These are phyloP conservation scores for Potamilus streckersoni DNA, from an alignment of 1,140 invertebrate genomes.

Conservation along the genomic window DNA sequence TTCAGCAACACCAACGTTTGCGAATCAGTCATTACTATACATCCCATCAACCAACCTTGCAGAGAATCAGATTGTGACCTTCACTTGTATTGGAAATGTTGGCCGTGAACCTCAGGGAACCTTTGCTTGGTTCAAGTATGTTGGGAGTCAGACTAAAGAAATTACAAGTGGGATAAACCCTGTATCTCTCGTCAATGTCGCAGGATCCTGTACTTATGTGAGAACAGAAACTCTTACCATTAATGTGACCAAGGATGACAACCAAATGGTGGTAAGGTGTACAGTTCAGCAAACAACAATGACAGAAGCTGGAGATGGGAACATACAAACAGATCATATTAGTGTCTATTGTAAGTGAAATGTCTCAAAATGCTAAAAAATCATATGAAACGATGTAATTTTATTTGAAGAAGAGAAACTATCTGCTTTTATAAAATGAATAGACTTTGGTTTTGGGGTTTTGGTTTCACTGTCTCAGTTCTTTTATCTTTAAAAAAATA, in stretches of 20 bases:
- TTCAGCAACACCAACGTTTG: too few relatives aligned
- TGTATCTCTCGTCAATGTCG: neutral
- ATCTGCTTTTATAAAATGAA: too few relatives aligned
- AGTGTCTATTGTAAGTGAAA: constrained; percentile 17
- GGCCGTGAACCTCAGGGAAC: constrained; percentile 11
- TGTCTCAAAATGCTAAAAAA: too few relatives aligned
- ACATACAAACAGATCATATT: constrained; percentile 9
- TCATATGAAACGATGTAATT: too few relatives aligned
- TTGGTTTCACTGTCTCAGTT: too few relatives aligned
- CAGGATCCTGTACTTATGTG: neutral
- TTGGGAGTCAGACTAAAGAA: neutral
- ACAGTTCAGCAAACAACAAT: constrained; percentile 11
- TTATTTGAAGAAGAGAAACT: too few relatives aligned
- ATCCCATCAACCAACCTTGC: constrained; percentile 5
- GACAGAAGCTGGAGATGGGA: constrained; percentile 7
- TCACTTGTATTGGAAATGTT: constrained; percentile 16
- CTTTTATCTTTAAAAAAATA: too few relatives aligned
- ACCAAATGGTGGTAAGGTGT: constrained; percentile 16
- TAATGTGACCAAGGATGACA: constrained; percentile 1
- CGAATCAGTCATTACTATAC: neutral
- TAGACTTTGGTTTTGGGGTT: too few relatives aligned
- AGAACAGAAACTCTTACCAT: constrained; percentile 1
- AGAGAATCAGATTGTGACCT: constrained; percentile 4
- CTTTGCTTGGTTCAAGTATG: constrained; percentile 11
- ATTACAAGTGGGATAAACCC: neutral